These are phyloP conservation scores for Lasiurus borealis DNA, from an alignment of 2,113 vertebrate genomes.

Conservation along the genomic window DNA sequence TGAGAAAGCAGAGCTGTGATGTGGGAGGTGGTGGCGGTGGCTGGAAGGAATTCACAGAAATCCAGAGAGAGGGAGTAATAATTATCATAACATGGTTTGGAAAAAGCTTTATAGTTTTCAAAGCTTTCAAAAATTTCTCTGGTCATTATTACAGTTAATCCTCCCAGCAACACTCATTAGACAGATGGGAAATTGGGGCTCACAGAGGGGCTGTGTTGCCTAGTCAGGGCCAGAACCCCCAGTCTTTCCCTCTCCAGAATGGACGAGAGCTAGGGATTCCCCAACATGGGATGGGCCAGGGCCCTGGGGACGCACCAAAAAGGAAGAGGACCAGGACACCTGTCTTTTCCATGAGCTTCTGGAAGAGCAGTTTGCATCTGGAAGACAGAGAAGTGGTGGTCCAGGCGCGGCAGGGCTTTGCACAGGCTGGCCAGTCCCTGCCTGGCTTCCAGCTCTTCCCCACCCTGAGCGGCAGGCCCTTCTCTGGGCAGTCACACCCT, in stretches of 20 bases:
- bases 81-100: neutral
- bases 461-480: neutral
- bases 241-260: neutral
- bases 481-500: neutral
- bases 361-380: conserved; percentile 70
- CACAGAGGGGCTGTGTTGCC: neutral
- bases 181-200: neutral
- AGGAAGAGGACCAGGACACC: conserved; percentile 74
- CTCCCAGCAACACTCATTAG: neutral
- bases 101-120: neutral
- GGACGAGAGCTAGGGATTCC: neutral
- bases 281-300: neutral
- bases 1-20: neutral
- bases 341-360: conserved; percentile 76
- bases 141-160: neutral
- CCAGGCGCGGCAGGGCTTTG: neutral
- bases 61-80: neutral
- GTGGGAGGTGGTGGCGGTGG: neutral
- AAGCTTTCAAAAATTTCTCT: neutral
- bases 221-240: neutral
- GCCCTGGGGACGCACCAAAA: conserved; percentile 58
- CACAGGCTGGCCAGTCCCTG: too few species aligned
- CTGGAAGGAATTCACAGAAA: neutral
- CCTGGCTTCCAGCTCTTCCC: neutral
- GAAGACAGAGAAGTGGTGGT: neutral